Percentiles rank a stretch among this genome's conserved stretches.
These are phyloP conservation scores for Peromyscus leucopus DNA, from an alignment of 2,113 vertebrate genomes.

Conservation along the genomic window DNA sequence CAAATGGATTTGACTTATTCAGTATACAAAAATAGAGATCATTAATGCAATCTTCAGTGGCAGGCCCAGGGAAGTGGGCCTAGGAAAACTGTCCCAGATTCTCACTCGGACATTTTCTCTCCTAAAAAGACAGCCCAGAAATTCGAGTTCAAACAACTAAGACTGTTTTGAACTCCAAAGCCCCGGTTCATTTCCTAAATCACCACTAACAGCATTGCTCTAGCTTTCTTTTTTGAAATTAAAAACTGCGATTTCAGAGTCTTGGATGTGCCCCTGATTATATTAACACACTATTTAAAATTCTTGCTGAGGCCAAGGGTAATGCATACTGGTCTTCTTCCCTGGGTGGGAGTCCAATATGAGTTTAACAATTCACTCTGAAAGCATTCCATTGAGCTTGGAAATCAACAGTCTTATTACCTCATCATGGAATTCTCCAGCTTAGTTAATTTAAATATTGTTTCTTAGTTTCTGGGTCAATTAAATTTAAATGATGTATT, in stretches of 20 bases:
- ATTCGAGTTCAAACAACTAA: constrained; percentile 71
- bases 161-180: constrained; percentile 76
- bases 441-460: constrained; percentile 96
- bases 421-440: constrained; percentile 92
- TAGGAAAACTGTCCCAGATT: constrained; percentile 89
- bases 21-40: constrained; percentile 99
- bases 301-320: constrained; percentile 75
- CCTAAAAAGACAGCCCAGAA: constrained; percentile 83
- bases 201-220: constrained; percentile 70
- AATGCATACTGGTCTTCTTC: constrained; percentile 79
- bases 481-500: constrained; percentile 99
- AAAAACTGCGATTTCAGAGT: constrained; percentile 75
- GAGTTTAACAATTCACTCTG: constrained; percentile 89
- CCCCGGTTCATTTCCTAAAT: constrained; percentile 72
- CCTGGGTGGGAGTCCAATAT: constrained; percentile 83
- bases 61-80: constrained; percentile 89
- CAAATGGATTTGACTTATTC: constrained; percentile 99
- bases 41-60: constrained; percentile 97
- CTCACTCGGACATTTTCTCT: constrained; percentile 82
- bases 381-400: constrained; percentile 88
- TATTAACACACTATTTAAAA: constrained; percentile 80
- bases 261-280: constrained; percentile 76
- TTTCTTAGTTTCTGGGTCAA: constrained; percentile 99
- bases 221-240: constrained; percentile 80
- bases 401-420: constrained; percentile 91